phyloP scores from a whole-genome alignment of 2,888 invertebrate genomes.

The Eristalis pertinax region DNA sequence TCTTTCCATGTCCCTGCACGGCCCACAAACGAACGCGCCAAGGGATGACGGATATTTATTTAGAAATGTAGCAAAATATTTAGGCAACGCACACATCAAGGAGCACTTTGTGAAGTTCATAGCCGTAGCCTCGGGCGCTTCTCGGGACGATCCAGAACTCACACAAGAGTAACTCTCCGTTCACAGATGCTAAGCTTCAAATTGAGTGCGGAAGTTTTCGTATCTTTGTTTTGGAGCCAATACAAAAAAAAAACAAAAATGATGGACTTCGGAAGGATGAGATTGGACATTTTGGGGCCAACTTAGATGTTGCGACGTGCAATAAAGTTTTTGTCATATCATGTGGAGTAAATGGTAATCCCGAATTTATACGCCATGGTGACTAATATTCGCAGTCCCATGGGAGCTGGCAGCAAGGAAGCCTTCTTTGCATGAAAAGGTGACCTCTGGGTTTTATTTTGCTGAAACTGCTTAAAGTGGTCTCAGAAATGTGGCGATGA shows the following conservation, averaged over 20 bases:
- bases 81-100: constrained; percentile 21
- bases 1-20: constrained; percentile 24
- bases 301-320: neutral
- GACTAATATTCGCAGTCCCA: neutral
- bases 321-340: neutral
- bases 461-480: too few species aligned
- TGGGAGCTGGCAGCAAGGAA: neutral
- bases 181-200: neutral
- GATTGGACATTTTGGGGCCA: neutral
- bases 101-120: constrained; percentile 22
- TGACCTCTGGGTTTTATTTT: neutral
- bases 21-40: neutral
- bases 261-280: neutral
- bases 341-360: neutral
- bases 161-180: neutral
- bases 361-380: neutral
- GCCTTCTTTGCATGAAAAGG: neutral
- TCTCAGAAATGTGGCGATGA: too few species aligned
- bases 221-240: neutral
- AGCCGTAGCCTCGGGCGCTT: neutral
- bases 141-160: neutral
- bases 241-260: neutral
- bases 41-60: constrained; percentile 44
- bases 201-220: neutral
- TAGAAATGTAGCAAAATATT: constrained; percentile 30